phyloP scores from a whole-genome alignment of 2,113 vertebrate genomes.

The Phocoena sinus region DNA sequence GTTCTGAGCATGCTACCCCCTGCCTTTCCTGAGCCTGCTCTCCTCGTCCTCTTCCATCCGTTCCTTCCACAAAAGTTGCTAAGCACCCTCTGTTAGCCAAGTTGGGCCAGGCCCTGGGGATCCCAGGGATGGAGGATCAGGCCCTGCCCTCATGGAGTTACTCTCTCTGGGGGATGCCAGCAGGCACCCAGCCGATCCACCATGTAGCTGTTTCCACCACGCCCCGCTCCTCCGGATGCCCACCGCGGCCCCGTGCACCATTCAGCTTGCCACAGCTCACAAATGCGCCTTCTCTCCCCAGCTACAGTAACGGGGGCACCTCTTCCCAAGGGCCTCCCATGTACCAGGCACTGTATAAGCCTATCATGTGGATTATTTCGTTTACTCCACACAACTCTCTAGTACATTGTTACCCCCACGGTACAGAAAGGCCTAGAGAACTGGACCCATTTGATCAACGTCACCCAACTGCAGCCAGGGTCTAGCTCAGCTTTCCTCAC shows the following conservation, averaged over 20 bases:
- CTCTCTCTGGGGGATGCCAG: neutral
- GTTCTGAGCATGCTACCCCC: neutral
- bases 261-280: neutral
- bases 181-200: neutral
- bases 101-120: neutral
- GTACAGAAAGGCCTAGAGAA: neutral
- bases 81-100: neutral
- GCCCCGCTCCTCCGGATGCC: neutral
- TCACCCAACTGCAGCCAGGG: neutral
- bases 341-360: neutral
- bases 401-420: too few relatives aligned
- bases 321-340: neutral
- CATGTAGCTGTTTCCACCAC: neutral
- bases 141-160: neutral
- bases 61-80: neutral
- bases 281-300: neutral
- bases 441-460: neutral
- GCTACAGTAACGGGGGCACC: neutral
- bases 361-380: neutral
- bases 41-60: neutral
- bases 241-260: rapidly evolving
- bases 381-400: neutral
- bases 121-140: neutral
- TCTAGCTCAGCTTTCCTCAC: neutral
- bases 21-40: neutral